Evolutionary conservation across 2,113 vertebrate species (phyloP).

Genomic region (Mormyrus iriodes): DNA sequence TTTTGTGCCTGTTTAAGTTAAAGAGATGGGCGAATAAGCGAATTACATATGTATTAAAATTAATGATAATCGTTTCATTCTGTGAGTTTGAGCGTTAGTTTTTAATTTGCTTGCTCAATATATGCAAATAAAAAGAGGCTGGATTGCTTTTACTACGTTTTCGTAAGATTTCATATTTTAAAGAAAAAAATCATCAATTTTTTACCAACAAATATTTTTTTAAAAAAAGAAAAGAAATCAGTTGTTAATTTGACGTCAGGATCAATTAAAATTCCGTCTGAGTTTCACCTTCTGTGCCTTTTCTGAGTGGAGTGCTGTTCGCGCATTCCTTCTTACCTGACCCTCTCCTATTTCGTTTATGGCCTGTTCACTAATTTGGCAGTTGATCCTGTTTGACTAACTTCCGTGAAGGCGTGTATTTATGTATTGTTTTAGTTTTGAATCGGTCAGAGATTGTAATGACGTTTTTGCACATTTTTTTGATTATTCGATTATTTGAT

Average conservation of each 20-base stretch:
- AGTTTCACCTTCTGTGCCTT: background rate
- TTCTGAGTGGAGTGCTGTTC: background rate
- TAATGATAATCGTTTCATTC: background rate
- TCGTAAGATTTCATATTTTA: background rate
- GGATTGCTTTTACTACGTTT: background rate
- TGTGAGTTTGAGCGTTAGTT: background rate
- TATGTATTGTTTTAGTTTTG: constrained; percentile 13
- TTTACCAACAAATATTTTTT: background rate
- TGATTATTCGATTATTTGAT: no score
- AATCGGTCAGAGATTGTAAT: background rate
- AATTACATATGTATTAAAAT: background rate
- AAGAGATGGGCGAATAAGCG: background rate
- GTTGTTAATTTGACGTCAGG: background rate
- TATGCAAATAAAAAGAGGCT: background rate
- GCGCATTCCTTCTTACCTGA: constrained; percentile 6
- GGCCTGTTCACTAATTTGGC: constrained; percentile 18
- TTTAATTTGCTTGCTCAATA: background rate
- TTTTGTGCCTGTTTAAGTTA: background rate
- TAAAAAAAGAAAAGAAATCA: no score
- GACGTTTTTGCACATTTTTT: background rate
- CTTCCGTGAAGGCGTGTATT: background rate
- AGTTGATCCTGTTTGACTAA: constrained; percentile 9
- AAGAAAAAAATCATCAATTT: background rate
- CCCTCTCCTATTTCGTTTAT: constrained; percentile 15
- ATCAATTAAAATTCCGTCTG: background rate